Conservation (phyloP, 1,140 invertebrate species). For the Scaptomyza pallida region DNA sequence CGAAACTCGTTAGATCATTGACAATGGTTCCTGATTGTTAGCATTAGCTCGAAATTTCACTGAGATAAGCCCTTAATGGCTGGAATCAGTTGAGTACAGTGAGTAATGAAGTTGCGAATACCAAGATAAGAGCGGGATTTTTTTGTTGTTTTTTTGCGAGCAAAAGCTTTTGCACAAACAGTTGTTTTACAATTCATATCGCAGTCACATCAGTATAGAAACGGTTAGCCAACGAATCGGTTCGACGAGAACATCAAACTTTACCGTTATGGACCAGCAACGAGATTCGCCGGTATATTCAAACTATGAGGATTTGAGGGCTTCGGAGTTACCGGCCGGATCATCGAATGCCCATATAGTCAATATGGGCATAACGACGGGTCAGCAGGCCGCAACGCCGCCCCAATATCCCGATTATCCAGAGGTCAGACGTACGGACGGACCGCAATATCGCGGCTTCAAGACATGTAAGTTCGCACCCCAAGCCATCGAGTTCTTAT, state of each 20-base stretch:
- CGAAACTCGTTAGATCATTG: neutral
- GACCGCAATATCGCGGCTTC: conserved; percentile 53
- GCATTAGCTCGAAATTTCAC: neutral
- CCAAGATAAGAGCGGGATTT: neutral
- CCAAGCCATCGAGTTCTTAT: neutral
- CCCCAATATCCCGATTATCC: neutral
- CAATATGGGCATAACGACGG: conserved; percentile 28
- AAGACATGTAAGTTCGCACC: conserved; percentile 70
- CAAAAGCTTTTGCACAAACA: neutral
- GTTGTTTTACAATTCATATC: too few relatives aligned
- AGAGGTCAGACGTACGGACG: neutral
- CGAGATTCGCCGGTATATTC: conserved; percentile 49
- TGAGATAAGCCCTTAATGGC: neutral
- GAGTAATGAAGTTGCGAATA: neutral
- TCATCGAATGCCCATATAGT: conserved; percentile 51
- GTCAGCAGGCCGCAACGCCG: neutral
- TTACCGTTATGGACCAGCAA: conserved; percentile 22
- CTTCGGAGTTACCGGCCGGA: conserved; percentile 47
- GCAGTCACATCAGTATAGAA: too few relatives aligned
- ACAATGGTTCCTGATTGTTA: neutral
- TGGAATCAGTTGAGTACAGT: neutral
- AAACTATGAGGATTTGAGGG: conserved; percentile 64
- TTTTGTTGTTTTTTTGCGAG: neutral
- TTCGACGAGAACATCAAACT: neutral
- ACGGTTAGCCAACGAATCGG: neutral